These are phyloP conservation scores for Bostrychus sinensis DNA, from an alignment of 2,113 vertebrate genomes.

Conservation along the genomic window DNA sequence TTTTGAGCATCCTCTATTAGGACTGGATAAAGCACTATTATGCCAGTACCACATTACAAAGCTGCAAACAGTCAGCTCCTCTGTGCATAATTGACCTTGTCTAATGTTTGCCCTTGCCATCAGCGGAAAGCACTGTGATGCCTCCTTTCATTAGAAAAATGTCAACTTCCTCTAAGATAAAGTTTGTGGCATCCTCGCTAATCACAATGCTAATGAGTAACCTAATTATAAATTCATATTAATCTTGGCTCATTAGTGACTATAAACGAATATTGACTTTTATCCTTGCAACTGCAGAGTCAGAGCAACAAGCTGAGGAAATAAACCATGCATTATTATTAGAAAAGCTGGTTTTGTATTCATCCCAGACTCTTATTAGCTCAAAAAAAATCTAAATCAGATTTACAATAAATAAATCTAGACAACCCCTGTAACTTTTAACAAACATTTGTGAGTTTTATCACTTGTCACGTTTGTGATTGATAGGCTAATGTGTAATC, in stretches of 20 bases:
- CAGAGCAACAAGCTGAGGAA: slow-evolving; percentile 33
- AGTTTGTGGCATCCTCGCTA: slow-evolving; percentile 60
- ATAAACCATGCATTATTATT: slow-evolving; percentile 42
- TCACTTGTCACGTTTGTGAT: too few species aligned
- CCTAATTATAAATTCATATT: slow-evolving; percentile 67
- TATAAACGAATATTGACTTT: slow-evolving; percentile 72
- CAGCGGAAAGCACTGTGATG: slow-evolving; percentile 61
- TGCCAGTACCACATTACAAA: slow-evolving; percentile 19
- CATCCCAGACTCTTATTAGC: not conserved
- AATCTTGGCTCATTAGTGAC: slow-evolving; percentile 67
- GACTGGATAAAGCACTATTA: slow-evolving; percentile 28
- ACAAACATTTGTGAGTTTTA: too few species aligned
- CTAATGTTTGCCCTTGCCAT: slow-evolving; percentile 63
- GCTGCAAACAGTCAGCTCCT: slow-evolving; percentile 38
- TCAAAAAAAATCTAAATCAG: too few species aligned
- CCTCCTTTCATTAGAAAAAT: slow-evolving; percentile 68
- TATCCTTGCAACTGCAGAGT: slow-evolving; percentile 44
- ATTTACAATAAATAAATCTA: too few species aligned
- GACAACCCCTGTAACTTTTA: too few species aligned
- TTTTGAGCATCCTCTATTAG: slow-evolving; percentile 2
- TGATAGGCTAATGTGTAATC: too few species aligned
- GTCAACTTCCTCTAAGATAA: slow-evolving; percentile 55
- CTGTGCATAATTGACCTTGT: slow-evolving; percentile 61
- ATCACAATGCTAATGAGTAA: slow-evolving; percentile 62
- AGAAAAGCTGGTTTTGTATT: not conserved